Evolutionary conservation across 2,113 vertebrate species (phyloP), one percentile per base, ranked within the genome.

Genomic region (pig (Sus scrofa)): DNA sequence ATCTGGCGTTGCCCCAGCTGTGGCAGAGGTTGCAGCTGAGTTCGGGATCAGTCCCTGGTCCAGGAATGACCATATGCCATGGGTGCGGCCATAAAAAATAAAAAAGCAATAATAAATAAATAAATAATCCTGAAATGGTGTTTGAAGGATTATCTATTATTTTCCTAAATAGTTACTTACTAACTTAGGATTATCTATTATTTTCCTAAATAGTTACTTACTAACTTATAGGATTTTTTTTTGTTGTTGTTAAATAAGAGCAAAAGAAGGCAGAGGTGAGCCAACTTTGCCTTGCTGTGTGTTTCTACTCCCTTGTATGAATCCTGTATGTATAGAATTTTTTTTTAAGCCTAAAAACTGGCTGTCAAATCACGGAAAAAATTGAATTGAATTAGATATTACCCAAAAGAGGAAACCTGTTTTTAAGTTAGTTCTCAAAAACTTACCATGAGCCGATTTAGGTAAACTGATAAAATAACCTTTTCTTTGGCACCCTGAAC

Each of bases 351-450:
- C 22, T 74, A 15, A 83, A 75, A 70, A 10, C 6, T 13, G 54
- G 16, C 56, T 37, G n/a, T 70, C 19, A 16, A 62, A 20, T 50
- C 11, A 1, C 70, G 86, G 82, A 92, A 86, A 86, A 94, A 52
- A 30, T 10, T 70, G 68, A 89, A 62, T 81, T 92, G 86, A 75
- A 32, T 63, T 63, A 14, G 18, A 7, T 86, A 60, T 93, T 67
- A 52, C 74, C 63, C 89, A 50, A 58, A 88, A 63, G 1, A 24
- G 52, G 78, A 84, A 84, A 93, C 79, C 22, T 65, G 37, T 27
- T 96, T 96, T 84, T 44, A 86, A 77, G 58, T 82, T 70, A 5
- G 19, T 58, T 11, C 56, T 82, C n/a, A 84, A 67, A 96, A 68
- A 44, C n/a, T 26, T 96, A 19, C 77, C 67, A 52, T 44, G 44